Conservation (phyloP, 2,113 vertebrate species). For the Gallinago media region DNA sequence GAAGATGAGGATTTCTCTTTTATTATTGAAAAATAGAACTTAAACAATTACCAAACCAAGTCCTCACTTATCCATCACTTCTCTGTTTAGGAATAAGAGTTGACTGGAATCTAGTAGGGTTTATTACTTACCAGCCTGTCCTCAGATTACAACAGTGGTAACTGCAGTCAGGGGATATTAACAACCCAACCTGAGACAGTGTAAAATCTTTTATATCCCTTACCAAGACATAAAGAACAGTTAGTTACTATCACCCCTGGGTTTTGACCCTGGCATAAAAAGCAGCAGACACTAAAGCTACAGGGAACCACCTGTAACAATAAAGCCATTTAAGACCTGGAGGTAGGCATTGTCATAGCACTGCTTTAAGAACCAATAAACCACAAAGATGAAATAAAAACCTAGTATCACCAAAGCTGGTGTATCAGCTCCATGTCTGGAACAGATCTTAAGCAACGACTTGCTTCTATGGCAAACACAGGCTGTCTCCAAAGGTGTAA, state of each 20-base stretch:
- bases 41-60: neutral
- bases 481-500: neutral
- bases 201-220: neutral
- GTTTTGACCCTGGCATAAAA: neutral
- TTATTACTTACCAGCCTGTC: neutral
- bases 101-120: neutral
- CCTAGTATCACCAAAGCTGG: neutral
- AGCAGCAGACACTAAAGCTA: neutral
- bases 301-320: neutral
- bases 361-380: neutral
- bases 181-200: neutral
- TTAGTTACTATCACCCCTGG: neutral
- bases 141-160: neutral
- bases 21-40: neutral
- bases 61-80: neutral
- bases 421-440: neutral
- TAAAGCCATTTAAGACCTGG: neutral
- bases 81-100: neutral
- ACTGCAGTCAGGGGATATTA: neutral
- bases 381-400: constrained; percentile 1
- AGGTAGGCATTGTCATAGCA: neutral
- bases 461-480: neutral
- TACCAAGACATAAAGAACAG: neutral
- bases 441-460: neutral
- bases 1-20: neutral